Conservation (phyloP, 2,888 invertebrate species). For the Boloria selene region DNA sequence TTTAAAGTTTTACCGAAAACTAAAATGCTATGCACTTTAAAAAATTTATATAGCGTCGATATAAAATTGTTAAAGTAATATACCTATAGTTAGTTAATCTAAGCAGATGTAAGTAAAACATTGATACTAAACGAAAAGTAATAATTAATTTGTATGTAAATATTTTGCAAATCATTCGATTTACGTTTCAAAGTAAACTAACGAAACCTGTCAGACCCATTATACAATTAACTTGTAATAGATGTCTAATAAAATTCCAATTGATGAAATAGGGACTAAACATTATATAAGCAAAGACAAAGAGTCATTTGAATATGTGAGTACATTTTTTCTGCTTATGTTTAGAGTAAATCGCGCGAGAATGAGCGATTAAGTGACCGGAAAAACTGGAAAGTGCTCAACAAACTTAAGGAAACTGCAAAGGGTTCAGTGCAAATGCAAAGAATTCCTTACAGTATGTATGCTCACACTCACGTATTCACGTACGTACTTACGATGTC, state of each 20-base stretch:
- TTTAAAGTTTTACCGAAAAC: not conserved
- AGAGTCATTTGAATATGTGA: slow-evolving; percentile 73
- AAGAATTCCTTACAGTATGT: too few relatives aligned
- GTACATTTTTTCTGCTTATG: slow-evolving; percentile 62
- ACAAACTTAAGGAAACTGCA: slow-evolving; percentile 46
- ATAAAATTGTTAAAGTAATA: too few relatives aligned
- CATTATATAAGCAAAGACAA: slow-evolving; percentile 51
- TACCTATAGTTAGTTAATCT: not conserved
- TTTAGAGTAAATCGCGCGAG: slow-evolving; percentile 59
- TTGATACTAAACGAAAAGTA: not conserved
- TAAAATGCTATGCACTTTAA: not conserved
- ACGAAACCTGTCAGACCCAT: slow-evolving; percentile 16
- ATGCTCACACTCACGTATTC: too few relatives aligned
- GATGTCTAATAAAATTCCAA: slow-evolving; percentile 26
- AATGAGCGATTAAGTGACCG: slow-evolving; percentile 60
- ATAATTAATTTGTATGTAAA: not conserved
- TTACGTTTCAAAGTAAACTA: slow-evolving; percentile 6
- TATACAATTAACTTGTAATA: slow-evolving; percentile 20
- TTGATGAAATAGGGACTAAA: slow-evolving; percentile 33
- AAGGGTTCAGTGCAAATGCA: too few relatives aligned
- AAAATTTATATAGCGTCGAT: not conserved
- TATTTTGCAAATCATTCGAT: slow-evolving; percentile 5
- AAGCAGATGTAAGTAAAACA: not conserved
- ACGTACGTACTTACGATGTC: too few relatives aligned
- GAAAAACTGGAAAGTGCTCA: slow-evolving; percentile 77